phyloP scores from a whole-genome alignment of 1,140 invertebrate genomes.

The Musca vetustissima region DNA sequence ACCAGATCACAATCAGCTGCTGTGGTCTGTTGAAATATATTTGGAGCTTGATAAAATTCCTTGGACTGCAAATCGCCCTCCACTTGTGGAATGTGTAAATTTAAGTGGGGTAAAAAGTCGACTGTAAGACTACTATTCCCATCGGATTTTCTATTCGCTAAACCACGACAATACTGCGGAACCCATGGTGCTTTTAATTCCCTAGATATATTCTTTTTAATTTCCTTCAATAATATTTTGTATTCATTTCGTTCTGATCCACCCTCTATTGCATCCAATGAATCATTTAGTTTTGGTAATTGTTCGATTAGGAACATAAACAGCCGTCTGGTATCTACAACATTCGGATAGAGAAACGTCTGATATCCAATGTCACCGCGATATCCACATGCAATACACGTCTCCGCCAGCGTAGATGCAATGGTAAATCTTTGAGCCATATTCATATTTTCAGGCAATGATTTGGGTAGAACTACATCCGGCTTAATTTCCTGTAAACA shows the following conservation, averaged over 20 bases:
- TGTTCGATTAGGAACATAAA: slow-evolving; percentile 92
- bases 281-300: slow-evolving; percentile 76
- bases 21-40: slow-evolving; percentile 50
- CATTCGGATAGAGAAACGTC: slow-evolving; percentile 91
- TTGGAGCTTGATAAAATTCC: slow-evolving; percentile 44
- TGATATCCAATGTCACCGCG: slow-evolving; percentile 92
- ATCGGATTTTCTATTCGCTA: slow-evolving; percentile 30
- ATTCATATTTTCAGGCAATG: slow-evolving; percentile 62
- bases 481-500: slow-evolving; percentile 76
- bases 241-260: neutral
- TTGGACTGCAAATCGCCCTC: slow-evolving; percentile 36
- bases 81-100: slow-evolving; percentile 44
- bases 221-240: slow-evolving; percentile 21
- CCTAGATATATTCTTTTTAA: slow-evolving; percentile 35
- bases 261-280: slow-evolving; percentile 19
- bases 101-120: slow-evolving; percentile 44
- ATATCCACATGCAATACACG: slow-evolving; percentile 70
- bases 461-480: slow-evolving; percentile 62
- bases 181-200: slow-evolving; percentile 60
- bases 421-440: slow-evolving; percentile 56
- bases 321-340: slow-evolving; percentile 80
- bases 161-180: slow-evolving; percentile 52
- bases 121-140: slow-evolving; percentile 41
- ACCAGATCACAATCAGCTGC: slow-evolving; percentile 42
- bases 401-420: slow-evolving; percentile 64